Conservation (phyloP, 2,888 invertebrate species). For the Embidobia sp. region DNA sequence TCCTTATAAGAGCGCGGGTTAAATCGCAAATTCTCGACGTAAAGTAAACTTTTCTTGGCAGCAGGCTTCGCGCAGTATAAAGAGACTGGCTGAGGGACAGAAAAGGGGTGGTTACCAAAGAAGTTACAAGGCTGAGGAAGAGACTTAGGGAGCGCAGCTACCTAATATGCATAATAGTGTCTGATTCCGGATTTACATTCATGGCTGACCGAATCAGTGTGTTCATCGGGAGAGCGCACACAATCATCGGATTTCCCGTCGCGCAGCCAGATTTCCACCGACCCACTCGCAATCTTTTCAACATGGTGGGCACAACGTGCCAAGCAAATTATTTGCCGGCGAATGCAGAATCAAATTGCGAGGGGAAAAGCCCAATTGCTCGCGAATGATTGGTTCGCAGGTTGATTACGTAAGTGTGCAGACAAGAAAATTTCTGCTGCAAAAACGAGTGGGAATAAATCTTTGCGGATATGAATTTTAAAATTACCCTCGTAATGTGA, state of each 20-base stretch:
- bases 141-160: constrained; percentile 67
- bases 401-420: too few relatives aligned
- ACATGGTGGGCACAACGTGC: background rate
- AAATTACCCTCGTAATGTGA: too few relatives aligned
- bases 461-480: too few relatives aligned
- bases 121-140: constrained; percentile 67
- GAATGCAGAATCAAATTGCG: background rate
- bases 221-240: constrained; percentile 50
- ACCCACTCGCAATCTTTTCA: background rate
- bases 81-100: constrained; percentile 54
- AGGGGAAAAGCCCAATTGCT: too few relatives aligned
- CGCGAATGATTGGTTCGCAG: too few relatives aligned
- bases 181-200: constrained; percentile 74
- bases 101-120: constrained; percentile 68
- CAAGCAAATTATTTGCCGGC: background rate
- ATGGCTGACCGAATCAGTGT: constrained; percentile 67
- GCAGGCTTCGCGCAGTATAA: constrained; percentile 38
- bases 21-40: constrained; percentile 75
- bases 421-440: too few relatives aligned
- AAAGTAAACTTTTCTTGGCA: constrained; percentile 71
- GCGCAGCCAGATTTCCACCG: background rate
- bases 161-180: constrained; percentile 75
- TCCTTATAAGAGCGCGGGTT: constrained; percentile 74
- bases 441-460: too few relatives aligned
- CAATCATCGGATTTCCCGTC: constrained; percentile 21